Evolutionary conservation across 1,140 invertebrate species (phyloP).

Genomic region (Papilio polytes): DNA sequence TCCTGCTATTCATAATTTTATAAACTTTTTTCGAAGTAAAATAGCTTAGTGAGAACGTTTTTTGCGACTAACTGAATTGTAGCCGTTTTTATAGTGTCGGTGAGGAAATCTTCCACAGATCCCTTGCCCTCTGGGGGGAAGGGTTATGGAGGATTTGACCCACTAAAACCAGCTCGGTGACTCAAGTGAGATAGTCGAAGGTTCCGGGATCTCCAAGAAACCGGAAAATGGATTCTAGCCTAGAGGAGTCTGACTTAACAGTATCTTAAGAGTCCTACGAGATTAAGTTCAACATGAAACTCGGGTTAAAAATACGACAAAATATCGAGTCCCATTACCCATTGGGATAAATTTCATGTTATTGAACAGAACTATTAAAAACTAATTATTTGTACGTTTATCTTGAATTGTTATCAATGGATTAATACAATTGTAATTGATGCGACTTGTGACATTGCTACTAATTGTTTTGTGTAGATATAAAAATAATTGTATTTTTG

Average conservation of each 20-base stretch:
- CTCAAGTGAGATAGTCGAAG: no score
- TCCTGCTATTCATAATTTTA: neutral
- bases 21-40: no score
- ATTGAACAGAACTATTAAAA: neutral
- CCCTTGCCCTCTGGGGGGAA: no score
- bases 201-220: no score
- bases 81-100: no score
- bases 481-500: neutral
- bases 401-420: neutral
- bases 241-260: no score
- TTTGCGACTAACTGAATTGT: neutral
- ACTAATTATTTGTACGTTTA: neutral
- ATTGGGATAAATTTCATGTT: neutral
- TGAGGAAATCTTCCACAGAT: no score
- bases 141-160: no score
- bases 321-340: neutral
- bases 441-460: neutral
- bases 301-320: neutral
- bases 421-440: slow-evolving; percentile 4
- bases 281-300: no score
- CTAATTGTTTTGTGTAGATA: neutral
- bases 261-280: no score
- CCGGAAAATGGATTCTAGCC: no score
- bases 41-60: neutral
- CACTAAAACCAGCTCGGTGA: no score